phyloP scores from a whole-genome alignment of 2,888 invertebrate genomes.

The Pseudeuparius sepicola region DNA sequence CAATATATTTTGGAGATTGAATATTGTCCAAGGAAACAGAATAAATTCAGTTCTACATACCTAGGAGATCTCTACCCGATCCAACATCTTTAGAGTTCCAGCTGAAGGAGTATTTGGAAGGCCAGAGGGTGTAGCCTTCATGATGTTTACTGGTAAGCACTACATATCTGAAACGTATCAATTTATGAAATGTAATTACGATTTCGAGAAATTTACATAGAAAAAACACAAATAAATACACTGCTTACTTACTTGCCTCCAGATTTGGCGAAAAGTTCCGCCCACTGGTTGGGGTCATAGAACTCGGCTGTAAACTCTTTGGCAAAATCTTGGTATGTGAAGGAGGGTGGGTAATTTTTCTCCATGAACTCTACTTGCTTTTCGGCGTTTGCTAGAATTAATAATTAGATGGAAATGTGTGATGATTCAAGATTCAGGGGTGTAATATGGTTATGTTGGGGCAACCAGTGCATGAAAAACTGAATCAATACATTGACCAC shows the following conservation, averaged over 20 bases:
- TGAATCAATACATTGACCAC: no score
- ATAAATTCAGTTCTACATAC: slow-evolving; percentile 21
- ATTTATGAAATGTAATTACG: not conserved
- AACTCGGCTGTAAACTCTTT: slow-evolving; percentile 82
- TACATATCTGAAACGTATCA: slow-evolving; percentile 44
- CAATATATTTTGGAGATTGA: slow-evolving; percentile 10
- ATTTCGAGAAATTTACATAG: not conserved
- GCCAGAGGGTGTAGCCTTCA: slow-evolving; percentile 78
- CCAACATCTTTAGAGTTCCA: slow-evolving; percentile 58
- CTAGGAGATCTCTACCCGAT: slow-evolving; percentile 30
- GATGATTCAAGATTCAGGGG: no score
- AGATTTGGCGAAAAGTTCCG: slow-evolving; percentile 66
- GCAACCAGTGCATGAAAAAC: no score
- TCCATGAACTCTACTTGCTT: slow-evolving; percentile 56
- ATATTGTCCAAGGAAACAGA: slow-evolving; percentile 2
- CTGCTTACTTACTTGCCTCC: slow-evolving; percentile 67
- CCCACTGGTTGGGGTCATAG: slow-evolving; percentile 78
- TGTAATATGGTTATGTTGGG: no score
- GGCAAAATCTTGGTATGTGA: slow-evolving; percentile 88
- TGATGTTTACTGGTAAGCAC: slow-evolving; percentile 84
- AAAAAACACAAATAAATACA: slow-evolving; percentile 3
- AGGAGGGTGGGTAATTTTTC: slow-evolving; percentile 71
- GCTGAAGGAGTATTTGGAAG: slow-evolving; percentile 69
- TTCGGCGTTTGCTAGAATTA: slow-evolving; percentile 1
- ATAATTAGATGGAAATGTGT: no score